Evolutionary conservation across 2,888 invertebrate species (phyloP).

Genomic region (Polyploca ridens): DNA sequence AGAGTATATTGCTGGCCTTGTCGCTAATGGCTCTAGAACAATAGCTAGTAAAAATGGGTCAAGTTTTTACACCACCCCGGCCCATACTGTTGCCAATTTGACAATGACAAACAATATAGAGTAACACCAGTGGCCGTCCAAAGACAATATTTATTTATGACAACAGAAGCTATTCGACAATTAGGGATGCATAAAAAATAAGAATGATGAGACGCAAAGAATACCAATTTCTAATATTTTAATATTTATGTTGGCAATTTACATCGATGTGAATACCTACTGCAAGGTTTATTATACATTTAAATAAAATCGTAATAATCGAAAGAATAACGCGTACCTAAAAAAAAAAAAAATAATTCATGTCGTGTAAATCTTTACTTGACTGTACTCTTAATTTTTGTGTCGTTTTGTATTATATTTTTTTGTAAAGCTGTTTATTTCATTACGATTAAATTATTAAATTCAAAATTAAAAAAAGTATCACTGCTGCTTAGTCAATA

Average conservation of each 20-base stretch:
- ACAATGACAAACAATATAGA: conserved; percentile 64
- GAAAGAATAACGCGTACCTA: no score
- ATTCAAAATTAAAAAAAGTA: no score
- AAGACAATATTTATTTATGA: conserved; percentile 70
- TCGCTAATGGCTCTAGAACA: conserved; percentile 42
- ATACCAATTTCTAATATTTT: conserved; percentile 20
- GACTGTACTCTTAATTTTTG: no score
- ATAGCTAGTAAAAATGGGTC: conserved; percentile 56
- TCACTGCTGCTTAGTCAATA: not conserved
- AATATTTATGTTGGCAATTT: no score
- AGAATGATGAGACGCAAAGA: conserved; percentile 32
- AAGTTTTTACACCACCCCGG: conserved; percentile 51
- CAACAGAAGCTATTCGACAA: conserved; percentile 69
- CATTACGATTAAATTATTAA: no score
- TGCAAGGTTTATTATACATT: no score
- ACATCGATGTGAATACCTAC: no score
- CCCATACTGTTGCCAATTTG: conserved; percentile 54
- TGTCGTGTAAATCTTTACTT: no score
- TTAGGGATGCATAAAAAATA: conserved; percentile 52
- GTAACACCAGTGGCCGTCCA: conserved; percentile 78
- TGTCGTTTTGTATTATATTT: no score
- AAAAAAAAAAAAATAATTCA: no score
- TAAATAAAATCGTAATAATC: no score
- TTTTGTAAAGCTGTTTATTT: no score
- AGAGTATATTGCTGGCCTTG: conserved; percentile 32